Conservation (phyloP, 2,888 invertebrate genomes). For the Tineola bisselliella region DNA sequence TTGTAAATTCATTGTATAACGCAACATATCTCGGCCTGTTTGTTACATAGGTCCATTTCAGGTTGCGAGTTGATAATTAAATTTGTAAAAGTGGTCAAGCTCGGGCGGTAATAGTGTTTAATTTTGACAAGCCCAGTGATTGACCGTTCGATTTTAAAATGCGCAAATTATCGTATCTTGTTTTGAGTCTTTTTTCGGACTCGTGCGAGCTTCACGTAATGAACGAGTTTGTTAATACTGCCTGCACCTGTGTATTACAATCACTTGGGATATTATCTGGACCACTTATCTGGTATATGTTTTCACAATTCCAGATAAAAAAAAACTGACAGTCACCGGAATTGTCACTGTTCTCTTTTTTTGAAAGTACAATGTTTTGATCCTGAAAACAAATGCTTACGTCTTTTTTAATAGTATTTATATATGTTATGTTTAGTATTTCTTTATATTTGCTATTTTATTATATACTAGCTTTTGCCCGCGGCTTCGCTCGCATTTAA, state of each 20-base stretch:
- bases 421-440: no score
- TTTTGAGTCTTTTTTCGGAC: slow-evolving; percentile 20
- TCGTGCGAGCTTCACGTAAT: slow-evolving; percentile 23
- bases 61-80: slow-evolving; percentile 23
- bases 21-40: neutral
- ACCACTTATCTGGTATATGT: slow-evolving; percentile 26
- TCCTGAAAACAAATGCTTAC: no score
- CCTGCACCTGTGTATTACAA: slow-evolving; percentile 25
- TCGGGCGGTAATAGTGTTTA: slow-evolving; percentile 21
- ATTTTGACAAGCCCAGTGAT: slow-evolving; percentile 16
- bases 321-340: slow-evolving; percentile 25
- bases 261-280: slow-evolving; percentile 40
- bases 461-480: no score
- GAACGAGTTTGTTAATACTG: slow-evolving; percentile 15
- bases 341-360: slow-evolving; percentile 24
- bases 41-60: neutral
- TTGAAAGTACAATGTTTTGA: no score
- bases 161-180: slow-evolving; percentile 1
- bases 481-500: no score
- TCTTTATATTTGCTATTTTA: no score
- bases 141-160: slow-evolving; percentile 11
- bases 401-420: no score
- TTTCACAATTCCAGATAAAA: slow-evolving; percentile 22
- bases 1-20: neutral
- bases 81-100: slow-evolving; percentile 29